Conservation (phyloP, 2,113 vertebrate species). For the Camarhynchus parvulus region DNA sequence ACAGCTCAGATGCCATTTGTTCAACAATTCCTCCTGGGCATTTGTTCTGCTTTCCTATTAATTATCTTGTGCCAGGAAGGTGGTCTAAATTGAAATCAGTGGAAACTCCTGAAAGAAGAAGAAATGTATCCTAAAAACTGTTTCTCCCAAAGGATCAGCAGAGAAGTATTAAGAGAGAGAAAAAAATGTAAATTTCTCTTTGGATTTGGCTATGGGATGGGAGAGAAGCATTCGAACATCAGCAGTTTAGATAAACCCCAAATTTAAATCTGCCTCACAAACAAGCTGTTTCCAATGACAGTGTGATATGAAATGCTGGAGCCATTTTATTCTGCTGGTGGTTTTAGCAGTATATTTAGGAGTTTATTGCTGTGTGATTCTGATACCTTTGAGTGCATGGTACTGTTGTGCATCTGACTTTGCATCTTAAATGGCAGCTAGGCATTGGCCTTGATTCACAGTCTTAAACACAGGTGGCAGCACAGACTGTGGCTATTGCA, state of each 20-base stretch:
- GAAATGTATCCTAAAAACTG: not conserved
- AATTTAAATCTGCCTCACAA: not conserved
- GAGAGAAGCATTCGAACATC: not conserved
- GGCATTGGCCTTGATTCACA: not conserved
- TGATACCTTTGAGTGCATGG: not conserved
- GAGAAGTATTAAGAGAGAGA: not conserved
- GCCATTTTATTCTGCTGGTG: not conserved
- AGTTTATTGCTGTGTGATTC: not conserved
- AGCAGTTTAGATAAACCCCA: not conserved
- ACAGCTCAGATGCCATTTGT: constrained; percentile 12
- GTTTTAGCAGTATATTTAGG: not conserved
- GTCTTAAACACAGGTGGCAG: not conserved
- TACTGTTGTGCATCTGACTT: not conserved
- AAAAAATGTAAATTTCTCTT: not conserved
- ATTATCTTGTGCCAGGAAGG: constrained; percentile 24
- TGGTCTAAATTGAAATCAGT: constrained; percentile 28
- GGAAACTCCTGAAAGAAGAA: not conserved
- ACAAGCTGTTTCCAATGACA: not conserved
- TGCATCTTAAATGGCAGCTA: not conserved
- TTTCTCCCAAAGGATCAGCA: not conserved
- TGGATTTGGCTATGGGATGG: not conserved
- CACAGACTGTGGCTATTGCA: not conserved
- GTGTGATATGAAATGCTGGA: not conserved
- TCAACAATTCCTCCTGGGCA: constrained; percentile 31
- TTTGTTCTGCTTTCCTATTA: constrained; percentile 50